Evolutionary conservation across 1,140 invertebrate genomes (phyloP).

Genomic region (Drosophila persimilis): DNA sequence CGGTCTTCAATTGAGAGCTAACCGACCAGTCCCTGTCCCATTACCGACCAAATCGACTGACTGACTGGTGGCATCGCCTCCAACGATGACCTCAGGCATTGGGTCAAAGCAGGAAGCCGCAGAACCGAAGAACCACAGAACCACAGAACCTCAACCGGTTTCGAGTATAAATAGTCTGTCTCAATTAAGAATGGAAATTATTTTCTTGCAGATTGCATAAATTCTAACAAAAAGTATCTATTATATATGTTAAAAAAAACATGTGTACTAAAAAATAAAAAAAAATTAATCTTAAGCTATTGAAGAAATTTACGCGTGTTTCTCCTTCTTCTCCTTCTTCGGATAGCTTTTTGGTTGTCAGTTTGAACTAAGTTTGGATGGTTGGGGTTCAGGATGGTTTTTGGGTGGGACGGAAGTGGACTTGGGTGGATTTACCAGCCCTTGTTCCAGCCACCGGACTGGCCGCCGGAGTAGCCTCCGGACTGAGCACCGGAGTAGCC

Average conservation of each 20-base stretch:
- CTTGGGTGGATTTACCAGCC: conserved; percentile 51
- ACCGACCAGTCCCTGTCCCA: conserved; percentile 14
- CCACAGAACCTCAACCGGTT: conserved; percentile 9
- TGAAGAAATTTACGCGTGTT: conserved; percentile 27
- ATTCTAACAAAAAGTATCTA: conserved; percentile 59
- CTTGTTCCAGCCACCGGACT: conserved; percentile 64
- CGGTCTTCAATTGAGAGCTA: conserved; percentile 14
- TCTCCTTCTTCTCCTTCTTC: conserved; percentile 9
- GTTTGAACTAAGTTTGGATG: conserved; percentile 40
- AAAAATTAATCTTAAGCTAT: conserved; percentile 38
- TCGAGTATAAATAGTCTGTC: conserved; percentile 1
- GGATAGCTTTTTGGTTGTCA: conserved; percentile 50
- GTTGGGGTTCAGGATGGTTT: neutral
- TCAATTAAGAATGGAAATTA: conserved; percentile 55
- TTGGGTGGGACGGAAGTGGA: neutral
- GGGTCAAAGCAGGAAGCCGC: conserved; percentile 47
- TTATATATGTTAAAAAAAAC: conserved; percentile 5
- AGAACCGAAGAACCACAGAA: neutral
- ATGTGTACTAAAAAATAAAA: conserved; percentile 15
- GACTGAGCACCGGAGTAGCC: conserved; percentile 19
- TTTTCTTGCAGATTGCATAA: conserved; percentile 48
- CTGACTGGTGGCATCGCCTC: conserved; percentile 9
- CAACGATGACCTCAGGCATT: conserved; percentile 35
- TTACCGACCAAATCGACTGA: conserved; percentile 25
- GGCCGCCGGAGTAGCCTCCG: conserved; percentile 15